These are phyloP conservation scores for Monochamus alternatus DNA, from an alignment of 2,888 invertebrate genomes.

Conservation along the genomic window DNA sequence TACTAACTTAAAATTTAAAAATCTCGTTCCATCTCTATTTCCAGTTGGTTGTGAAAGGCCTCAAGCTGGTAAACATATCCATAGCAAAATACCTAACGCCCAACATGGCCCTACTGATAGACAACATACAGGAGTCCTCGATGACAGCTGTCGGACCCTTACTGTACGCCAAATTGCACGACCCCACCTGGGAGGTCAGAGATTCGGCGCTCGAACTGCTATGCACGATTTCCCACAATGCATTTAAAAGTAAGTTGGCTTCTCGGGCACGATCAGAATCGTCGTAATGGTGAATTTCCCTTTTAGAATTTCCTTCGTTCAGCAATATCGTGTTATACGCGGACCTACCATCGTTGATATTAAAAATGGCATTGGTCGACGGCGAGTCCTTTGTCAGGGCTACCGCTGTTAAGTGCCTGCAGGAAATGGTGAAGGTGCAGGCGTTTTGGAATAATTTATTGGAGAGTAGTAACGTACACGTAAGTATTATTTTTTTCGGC, in stretches of 20 bases:
- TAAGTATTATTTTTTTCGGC: conserved; percentile 19
- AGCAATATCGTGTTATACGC: conserved; percentile 80
- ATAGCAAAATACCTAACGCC: conserved; percentile 85
- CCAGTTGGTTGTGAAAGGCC: conserved; percentile 80
- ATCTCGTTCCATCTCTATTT: conserved; percentile 54
- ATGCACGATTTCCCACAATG: conserved; percentile 79
- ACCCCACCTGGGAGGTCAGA: conserved; percentile 84
- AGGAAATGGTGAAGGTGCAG: conserved; percentile 78
- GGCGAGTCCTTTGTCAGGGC: conserved; percentile 84
- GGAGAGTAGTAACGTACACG: conserved; percentile 62
- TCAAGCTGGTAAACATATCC: conserved; percentile 80
- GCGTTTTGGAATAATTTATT: conserved; percentile 79
- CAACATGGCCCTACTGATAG: conserved; percentile 82
- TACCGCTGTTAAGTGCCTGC: conserved; percentile 82
- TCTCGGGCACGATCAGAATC: no score
- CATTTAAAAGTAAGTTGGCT: conserved; percentile 77
- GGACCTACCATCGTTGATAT: conserved; percentile 77
- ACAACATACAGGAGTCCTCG: conserved; percentile 76
- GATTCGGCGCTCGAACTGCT: conserved; percentile 85
- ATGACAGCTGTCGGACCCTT: conserved; percentile 80
- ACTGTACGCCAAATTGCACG: conserved; percentile 80
- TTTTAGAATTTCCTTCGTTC: conserved; percentile 83
- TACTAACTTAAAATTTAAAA: no score
- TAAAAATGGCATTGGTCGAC: conserved; percentile 80
- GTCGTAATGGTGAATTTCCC: background rate